These are phyloP conservation scores for Oreotragus oreotragus DNA, from an alignment of 2,113 vertebrate genomes.

Conservation along the genomic window DNA sequence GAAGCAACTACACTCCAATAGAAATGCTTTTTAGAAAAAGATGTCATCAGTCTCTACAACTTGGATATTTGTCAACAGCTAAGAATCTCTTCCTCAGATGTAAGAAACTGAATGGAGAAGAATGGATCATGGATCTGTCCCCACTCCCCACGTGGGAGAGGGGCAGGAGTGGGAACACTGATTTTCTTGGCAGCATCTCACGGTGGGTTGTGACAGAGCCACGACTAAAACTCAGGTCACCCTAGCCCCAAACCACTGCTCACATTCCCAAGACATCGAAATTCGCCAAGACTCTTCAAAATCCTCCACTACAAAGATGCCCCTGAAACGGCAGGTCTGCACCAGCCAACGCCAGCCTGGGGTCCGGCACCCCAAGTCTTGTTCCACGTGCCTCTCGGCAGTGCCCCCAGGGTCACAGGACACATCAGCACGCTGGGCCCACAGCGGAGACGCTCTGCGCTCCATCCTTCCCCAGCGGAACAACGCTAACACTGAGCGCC, in stretches of 20 bases:
- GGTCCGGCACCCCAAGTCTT: rapidly evolving
- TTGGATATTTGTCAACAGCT: neutral
- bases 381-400: rapidly evolving
- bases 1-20: neutral
- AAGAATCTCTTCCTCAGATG: neutral
- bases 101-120: neutral
- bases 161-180: rapidly evolving
- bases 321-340: rapidly evolving
- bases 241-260: neutral
- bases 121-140: neutral
- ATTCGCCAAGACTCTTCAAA: neutral
- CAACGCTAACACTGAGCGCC: neutral
- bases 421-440: neutral
- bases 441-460: rapidly evolving
- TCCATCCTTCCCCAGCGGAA: rapidly evolving
- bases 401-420: rapidly evolving
- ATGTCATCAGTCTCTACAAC: neutral
- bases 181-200: neutral
- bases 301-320: neutral
- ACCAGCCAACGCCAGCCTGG: rapidly evolving
- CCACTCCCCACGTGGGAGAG: neutral
- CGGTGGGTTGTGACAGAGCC: neutral
- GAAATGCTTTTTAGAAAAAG: neutral
- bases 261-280: neutral
- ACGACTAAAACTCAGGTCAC: neutral